phyloP scores from a whole-genome alignment of 2,888 invertebrate species.

The Tipula helvola region DNA sequence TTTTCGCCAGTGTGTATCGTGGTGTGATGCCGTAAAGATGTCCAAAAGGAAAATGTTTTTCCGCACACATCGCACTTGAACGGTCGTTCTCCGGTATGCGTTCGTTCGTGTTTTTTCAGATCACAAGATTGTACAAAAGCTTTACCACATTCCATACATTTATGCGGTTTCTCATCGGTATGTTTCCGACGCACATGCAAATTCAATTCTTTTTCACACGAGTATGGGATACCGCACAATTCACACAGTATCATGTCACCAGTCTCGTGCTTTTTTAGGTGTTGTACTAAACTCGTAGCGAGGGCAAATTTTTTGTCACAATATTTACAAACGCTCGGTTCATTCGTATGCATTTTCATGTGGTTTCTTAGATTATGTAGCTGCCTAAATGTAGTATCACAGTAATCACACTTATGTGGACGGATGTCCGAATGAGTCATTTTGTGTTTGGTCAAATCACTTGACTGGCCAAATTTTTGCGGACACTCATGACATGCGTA shows the following conservation, averaged over 20 bases:
- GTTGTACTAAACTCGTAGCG: constrained; percentile 8
- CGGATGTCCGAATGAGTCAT: constrained; percentile 9
- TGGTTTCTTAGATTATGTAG: constrained; percentile 12
- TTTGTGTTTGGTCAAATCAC: constrained; percentile 12
- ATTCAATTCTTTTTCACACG: background rate
- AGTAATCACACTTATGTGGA: constrained; percentile 11
- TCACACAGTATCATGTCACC: background rate
- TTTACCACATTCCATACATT: background rate
- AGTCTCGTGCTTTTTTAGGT: constrained; percentile 14
- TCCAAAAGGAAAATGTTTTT: constrained; percentile 14
- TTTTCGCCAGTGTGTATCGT: constrained; percentile 12
- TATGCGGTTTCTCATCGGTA: background rate
- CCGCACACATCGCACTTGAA: constrained; percentile 14
- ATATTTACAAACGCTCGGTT: constrained; percentile 11
- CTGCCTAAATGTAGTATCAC: constrained; percentile 7
- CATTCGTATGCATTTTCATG: constrained; percentile 13
- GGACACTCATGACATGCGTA: constrained; percentile 12
- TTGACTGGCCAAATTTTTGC: constrained; percentile 12
- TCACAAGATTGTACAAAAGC: constrained; percentile 8
- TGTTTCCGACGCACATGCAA: constrained; percentile 12
- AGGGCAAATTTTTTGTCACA: constrained; percentile 12
- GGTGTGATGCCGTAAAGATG: constrained; percentile 13
- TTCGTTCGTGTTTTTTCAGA: constrained; percentile 8
- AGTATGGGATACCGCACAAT: constrained; percentile 12
- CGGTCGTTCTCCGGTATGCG: constrained; percentile 10